Conservation (phyloP, 53 echinoderm and acorn worm genomes). For the Hippasteria phrygiana region DNA sequence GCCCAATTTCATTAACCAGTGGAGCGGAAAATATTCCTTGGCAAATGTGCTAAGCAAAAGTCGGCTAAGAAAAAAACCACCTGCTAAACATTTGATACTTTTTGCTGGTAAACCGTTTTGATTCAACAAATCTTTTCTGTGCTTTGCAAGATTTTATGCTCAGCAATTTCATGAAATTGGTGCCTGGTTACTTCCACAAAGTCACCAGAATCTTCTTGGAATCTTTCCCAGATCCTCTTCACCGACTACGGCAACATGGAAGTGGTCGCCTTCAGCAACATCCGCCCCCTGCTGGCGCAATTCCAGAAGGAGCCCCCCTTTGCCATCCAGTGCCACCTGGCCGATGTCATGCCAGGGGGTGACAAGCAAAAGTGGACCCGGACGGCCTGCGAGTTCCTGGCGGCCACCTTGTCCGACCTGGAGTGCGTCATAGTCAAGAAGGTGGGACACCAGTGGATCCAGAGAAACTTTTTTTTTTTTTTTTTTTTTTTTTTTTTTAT, state of each 20-base stretch:
- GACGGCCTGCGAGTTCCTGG: slow-evolving; percentile 91
- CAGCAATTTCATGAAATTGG: not conserved
- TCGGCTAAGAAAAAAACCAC: too few species aligned
- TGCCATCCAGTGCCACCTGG: slow-evolving; percentile 90
- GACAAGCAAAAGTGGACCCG: slow-evolving; percentile 91
- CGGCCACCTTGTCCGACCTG: slow-evolving; percentile 75
- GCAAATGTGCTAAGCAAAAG: too few species aligned
- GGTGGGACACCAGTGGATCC: too few species aligned
- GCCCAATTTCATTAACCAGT: too few species aligned
- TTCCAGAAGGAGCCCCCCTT: slow-evolving; percentile 83
- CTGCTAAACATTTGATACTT: not conserved
- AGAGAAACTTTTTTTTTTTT: too few species aligned
- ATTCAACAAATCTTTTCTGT: not conserved
- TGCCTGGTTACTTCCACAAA: not conserved
- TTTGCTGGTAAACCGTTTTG: not conserved
- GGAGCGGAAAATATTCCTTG: too few species aligned
- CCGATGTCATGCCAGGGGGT: slow-evolving; percentile 86
- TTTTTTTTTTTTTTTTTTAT: too few species aligned
- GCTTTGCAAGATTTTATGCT: not conserved
- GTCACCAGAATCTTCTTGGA: too few species aligned
- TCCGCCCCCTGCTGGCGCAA: slow-evolving; percentile 80
- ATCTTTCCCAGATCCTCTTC: slow-evolving; percentile 78
- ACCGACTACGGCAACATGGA: slow-evolving; percentile 92
- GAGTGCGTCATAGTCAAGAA: slow-evolving; percentile 94
- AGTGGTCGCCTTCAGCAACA: slow-evolving; percentile 77